These are phyloP conservation scores for Sclerodermus sp. DNA, from an alignment of 2,888 invertebrate genomes.

Conservation along the genomic window DNA sequence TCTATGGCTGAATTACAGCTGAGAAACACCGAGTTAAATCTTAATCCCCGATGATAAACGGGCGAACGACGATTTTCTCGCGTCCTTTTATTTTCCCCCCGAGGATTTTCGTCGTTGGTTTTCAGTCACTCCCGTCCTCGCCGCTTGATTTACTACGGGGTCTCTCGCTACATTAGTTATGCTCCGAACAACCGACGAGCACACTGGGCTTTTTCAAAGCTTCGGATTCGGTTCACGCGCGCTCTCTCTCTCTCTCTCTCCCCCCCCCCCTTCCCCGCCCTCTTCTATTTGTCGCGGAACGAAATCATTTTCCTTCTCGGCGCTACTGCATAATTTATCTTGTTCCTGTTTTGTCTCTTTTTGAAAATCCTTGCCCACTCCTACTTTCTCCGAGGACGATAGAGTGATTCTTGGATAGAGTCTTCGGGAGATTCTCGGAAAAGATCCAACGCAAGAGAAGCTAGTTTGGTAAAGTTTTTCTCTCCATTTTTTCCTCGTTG, in stretches of 20 bases:
- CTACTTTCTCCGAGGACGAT: no score
- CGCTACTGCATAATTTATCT: conserved; percentile 23
- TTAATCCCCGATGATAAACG: conserved; percentile 27
- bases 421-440: no score
- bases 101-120: neutral
- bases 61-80: conserved; percentile 20
- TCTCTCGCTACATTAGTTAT: neutral
- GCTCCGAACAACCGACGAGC: conserved; percentile 3
- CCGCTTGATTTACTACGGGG: neutral
- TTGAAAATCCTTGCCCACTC: no score
- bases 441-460: no score
- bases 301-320: conserved; percentile 7
- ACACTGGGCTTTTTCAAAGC: neutral
- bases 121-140: neutral
- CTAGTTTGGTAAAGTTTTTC: no score
- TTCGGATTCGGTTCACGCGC: no score
- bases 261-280: no score
- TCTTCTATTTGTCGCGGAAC: no score
- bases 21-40: conserved; percentile 13
- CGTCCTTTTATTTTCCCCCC: neutral
- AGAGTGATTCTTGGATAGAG: no score
- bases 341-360: conserved; percentile 10
- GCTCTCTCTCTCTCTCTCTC: no score
- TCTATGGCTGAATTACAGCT: conserved; percentile 9
- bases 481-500: no score